phyloP scores from a whole-genome alignment of 1,140 invertebrate genomes.

The Diploscapter pachys region DNA sequence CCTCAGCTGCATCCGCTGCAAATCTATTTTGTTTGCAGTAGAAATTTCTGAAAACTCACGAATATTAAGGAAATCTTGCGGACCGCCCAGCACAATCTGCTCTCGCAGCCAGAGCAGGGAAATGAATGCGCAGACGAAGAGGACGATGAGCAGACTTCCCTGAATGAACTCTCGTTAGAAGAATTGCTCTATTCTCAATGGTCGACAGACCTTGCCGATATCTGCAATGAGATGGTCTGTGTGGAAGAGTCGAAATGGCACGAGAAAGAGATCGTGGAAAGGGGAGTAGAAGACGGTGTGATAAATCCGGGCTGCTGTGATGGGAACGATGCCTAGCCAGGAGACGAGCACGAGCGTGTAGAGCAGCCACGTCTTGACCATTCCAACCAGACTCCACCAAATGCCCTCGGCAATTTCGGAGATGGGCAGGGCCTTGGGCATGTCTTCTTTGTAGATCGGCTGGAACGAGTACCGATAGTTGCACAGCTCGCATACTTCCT shows the following conservation, averaged over 20 bases:
- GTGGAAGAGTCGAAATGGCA: constrained; percentile 77
- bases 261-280: constrained; percentile 56
- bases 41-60: constrained; percentile 69
- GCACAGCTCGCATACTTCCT: constrained; percentile 98
- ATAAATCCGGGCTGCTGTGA: constrained; percentile 75
- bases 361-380: constrained; percentile 90
- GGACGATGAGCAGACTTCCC: constrained; percentile 58
- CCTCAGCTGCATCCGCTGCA: too few relatives aligned
- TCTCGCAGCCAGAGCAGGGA: constrained; percentile 96
- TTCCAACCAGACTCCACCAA: constrained; percentile 80
- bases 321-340: constrained; percentile 92
- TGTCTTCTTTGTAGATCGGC: constrained; percentile 97
- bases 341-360: constrained; percentile 90
- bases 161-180: neutral
- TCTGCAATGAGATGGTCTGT: constrained; percentile 48
- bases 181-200: neutral
- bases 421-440: constrained; percentile 90
- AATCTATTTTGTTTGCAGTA: too few relatives aligned
- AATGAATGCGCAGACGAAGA: constrained; percentile 92
- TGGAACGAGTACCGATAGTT: constrained; percentile 95
- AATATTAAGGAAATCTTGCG: constrained; percentile 69
- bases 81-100: constrained; percentile 93
- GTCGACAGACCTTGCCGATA: constrained; percentile 67
- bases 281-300: constrained; percentile 34
- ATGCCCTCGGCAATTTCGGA: constrained; percentile 76